Evolutionary conservation across 2,113 vertebrate species (phyloP).

Genomic region (Ictalurus furcatus): DNA sequence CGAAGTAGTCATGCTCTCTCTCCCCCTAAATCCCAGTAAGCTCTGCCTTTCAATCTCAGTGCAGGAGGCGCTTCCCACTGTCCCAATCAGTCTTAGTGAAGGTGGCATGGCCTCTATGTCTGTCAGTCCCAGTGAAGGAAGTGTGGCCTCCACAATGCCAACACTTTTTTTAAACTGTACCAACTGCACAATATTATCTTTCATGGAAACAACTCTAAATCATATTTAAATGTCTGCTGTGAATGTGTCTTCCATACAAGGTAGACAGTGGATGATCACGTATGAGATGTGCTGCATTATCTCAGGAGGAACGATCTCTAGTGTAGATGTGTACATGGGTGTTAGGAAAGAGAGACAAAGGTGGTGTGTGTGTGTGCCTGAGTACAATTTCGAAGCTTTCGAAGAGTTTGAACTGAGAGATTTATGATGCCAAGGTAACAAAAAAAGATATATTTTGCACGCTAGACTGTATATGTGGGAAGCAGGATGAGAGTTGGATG

Average conservation of each 20-base stretch:
- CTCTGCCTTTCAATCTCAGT: background rate
- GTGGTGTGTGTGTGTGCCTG: background rate
- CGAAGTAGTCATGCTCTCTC: background rate
- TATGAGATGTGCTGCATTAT: background rate
- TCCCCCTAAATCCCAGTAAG: background rate
- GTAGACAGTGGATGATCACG: background rate
- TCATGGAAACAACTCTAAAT: background rate
- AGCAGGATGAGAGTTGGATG: slow-evolving; percentile 64
- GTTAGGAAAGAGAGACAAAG: background rate
- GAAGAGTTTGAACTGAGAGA: background rate
- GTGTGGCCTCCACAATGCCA: background rate
- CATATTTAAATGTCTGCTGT: background rate
- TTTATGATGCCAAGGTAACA: slow-evolving; percentile 16
- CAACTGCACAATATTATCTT: background rate
- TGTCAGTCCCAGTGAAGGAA: background rate
- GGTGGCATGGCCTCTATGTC: too few species aligned
- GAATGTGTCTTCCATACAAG: background rate
- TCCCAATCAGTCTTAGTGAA: background rate
- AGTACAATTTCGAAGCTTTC: slow-evolving; percentile 14
- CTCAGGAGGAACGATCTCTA: background rate
- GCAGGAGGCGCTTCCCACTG: background rate
- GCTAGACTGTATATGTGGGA: slow-evolving; percentile 5
- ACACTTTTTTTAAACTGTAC: background rate
- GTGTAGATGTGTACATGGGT: background rate
- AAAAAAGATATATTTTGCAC: background rate